Conservation (phyloP, 1,140 invertebrate genomes). For the Brachionus plicatilis region DNA sequence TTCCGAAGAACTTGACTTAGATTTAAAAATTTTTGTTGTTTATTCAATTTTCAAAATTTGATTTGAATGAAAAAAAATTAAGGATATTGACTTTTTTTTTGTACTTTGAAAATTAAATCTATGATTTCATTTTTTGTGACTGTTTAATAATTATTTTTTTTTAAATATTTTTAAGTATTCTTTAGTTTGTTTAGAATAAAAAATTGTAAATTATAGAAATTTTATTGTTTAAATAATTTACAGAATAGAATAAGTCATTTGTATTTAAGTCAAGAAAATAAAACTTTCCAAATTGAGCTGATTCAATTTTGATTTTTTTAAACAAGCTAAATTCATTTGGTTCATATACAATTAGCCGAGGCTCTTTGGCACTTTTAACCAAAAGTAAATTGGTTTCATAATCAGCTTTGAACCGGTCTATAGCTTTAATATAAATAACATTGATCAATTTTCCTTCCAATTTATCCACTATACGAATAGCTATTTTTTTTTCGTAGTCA, state of each 20-base stretch:
- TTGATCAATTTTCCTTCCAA: background rate
- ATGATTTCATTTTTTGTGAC: too few species aligned
- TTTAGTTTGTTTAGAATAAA: background rate
- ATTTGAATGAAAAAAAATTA: too few species aligned
- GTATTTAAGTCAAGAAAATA: background rate
- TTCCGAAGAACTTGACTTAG: too few species aligned
- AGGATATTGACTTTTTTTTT: too few species aligned
- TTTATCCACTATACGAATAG: background rate
- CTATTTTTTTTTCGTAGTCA: background rate
- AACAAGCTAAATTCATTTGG: background rate
- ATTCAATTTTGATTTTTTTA: background rate
- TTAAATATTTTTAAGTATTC: too few species aligned
- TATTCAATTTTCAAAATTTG: too few species aligned
- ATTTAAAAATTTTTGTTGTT: too few species aligned
- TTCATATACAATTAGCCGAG: background rate
- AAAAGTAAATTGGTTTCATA: background rate
- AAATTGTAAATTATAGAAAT: background rate
- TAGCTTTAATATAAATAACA: background rate
- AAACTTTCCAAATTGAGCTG: background rate
- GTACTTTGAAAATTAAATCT: too few species aligned
- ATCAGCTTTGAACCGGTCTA: background rate
- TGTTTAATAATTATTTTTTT: too few species aligned
- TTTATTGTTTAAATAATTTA: slow-evolving; percentile 22
- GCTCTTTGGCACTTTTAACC: background rate
- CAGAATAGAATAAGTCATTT: background rate